Base-by-base conservation (phyloP, 1,140 invertebrate species). In the Geopemphigus sp. region DNA sequence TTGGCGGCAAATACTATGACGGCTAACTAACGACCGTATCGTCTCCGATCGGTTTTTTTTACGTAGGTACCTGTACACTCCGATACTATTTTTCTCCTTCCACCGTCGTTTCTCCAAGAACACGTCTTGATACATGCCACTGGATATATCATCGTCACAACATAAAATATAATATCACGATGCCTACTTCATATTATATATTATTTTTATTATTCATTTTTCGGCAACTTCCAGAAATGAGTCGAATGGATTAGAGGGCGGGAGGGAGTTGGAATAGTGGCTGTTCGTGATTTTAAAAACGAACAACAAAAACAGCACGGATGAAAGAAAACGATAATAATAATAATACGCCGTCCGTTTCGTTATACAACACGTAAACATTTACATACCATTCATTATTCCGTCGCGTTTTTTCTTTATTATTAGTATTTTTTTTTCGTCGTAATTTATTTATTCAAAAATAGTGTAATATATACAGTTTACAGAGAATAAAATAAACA, bases 401-500 rank as follows among this genome's bases (percentile, higher is more conserved):
- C n/a, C n/a, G n/a, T n/a, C n/a, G n/a, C n/a, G n/a, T n/a, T n/a
- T n/a, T n/a, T n/a, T n/a, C n/a, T n/a, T n/a, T n/a, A 64, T 39
- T 64, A 64, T 64, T 64, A 22, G 1, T 26, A n/a, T 68, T 68
- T 5, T 66, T 66, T 45, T 45, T 45, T 22, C 32, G 22, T n/a
- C 19, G 17, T n/a, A n/a, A 66, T 5, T 66, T 29, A 66, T 66
- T 45, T 68, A 68, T 68, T 68, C n/a, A 22, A 0, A 22, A n/a
- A 68, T 24, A 68, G n/a, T n/a, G n/a, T n/a, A n/a, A n/a, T n/a
- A n/a, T n/a, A 59, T 59, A 64, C 32, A 22, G 14, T 47, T 45
- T 47, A 19, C 24, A n/a, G 47, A 22, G 39, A 45, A 68, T 68
- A 68, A 68, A 68, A 68, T 68, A 39, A 47, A 24, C 32, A 47